Conservation (phyloP, 2,797 vertebrate species). For the Coranthus polyacanthus region DNA sequence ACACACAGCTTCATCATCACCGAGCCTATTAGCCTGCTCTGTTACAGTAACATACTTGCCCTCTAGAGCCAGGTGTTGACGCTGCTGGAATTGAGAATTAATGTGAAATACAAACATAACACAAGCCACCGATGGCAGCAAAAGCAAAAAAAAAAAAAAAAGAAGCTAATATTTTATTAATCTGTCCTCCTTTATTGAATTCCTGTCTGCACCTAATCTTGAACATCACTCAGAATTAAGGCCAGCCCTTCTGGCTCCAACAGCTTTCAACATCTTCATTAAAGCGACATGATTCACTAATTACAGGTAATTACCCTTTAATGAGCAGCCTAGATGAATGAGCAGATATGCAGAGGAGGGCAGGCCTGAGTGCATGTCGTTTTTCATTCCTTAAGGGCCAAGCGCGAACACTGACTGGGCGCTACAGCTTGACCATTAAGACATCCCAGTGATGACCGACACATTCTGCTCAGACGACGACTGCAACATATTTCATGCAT, state of each 20-base stretch:
- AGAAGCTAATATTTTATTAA: slow-evolving; percentile 64
- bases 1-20: slow-evolving; percentile 73
- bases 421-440: slow-evolving; percentile 26
- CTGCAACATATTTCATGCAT: slow-evolving; percentile 8
- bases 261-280: slow-evolving; percentile 82
- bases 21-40: slow-evolving; percentile 74
- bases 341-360: slow-evolving; percentile 73
- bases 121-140: slow-evolving; percentile 35
- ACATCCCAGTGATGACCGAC: neutral
- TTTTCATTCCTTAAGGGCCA: slow-evolving; percentile 58
- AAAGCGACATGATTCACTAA: slow-evolving; percentile 84
- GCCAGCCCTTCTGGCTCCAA: slow-evolving; percentile 69
- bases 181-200: slow-evolving; percentile 64
- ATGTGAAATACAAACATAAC: slow-evolving; percentile 65
- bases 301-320: slow-evolving; percentile 85
- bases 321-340: slow-evolving; percentile 77
- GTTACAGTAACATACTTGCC: slow-evolving; percentile 77
- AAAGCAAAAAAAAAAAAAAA: slow-evolving; percentile 17
- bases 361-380: slow-evolving; percentile 51
- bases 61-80: slow-evolving; percentile 74
- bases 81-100: slow-evolving; percentile 55
- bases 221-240: slow-evolving; percentile 79
- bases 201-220: slow-evolving; percentile 71
- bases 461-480: slow-evolving; percentile 3
- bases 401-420: slow-evolving; percentile 32